Percentiles rank a stretch among this genome's conserved stretches.
These are phyloP conservation scores for Neopelma chrysocephalum DNA, from an alignment of 2,797 vertebrate genomes.

Conservation along the genomic window DNA sequence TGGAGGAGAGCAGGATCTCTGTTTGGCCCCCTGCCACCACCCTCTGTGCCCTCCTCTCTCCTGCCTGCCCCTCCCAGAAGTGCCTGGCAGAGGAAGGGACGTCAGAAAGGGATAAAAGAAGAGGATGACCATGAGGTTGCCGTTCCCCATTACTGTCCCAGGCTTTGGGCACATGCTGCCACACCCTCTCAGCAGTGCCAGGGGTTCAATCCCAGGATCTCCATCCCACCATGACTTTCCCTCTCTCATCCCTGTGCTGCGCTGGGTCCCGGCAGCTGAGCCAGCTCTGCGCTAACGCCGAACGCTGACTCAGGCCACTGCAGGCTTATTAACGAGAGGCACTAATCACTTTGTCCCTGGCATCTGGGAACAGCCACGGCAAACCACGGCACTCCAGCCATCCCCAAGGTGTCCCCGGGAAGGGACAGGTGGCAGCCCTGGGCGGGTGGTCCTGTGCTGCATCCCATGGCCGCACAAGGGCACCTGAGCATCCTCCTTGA, in stretches of 20 bases:
- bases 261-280: rapidly evolving
- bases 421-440: neutral
- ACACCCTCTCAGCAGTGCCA: rapidly evolving
- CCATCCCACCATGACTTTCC: neutral
- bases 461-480: rapidly evolving
- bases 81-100: neutral
- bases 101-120: neutral
- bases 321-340: constrained; percentile 44
- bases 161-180: neutral
- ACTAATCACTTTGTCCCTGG: constrained; percentile 51
- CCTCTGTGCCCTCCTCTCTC: neutral
- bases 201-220: rapidly evolving
- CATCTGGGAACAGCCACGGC: neutral
- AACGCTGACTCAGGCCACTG: constrained; percentile 33
- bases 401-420: neutral
- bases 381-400: rapidly evolving
- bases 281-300: neutral
- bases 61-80: neutral
- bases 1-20: neutral
- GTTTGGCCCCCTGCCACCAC: neutral
- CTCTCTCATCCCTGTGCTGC: rapidly evolving
- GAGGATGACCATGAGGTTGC: neutral
- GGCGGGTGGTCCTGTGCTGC: rapidly evolving
- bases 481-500: rapidly evolving
- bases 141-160: rapidly evolving